Percentiles rank a stretch among this genome's conserved stretches.
These are phyloP conservation scores for Psophia crepitans DNA, from an alignment of 2,113 vertebrate species.

Conservation along the genomic window DNA sequence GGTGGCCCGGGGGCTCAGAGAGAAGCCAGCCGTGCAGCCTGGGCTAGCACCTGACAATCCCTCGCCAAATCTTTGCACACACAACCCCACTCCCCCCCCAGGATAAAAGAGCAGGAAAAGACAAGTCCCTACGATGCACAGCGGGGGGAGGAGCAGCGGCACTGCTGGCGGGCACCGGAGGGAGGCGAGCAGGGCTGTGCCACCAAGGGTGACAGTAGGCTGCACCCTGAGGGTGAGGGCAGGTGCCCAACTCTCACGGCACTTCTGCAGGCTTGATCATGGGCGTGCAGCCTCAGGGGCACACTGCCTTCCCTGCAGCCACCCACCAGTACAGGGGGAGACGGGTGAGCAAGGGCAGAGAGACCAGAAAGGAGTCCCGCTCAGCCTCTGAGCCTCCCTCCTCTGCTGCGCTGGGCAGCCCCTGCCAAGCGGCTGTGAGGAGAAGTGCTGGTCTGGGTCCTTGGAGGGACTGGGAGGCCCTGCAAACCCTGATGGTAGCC, in stretches of 20 bases:
- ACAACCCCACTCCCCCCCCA: background rate
- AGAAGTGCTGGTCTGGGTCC: background rate
- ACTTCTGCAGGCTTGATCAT: background rate
- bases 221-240: rapidly evolving
- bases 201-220: background rate
- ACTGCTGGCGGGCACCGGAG: background rate
- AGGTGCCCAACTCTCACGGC: rapidly evolving
- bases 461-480: background rate
- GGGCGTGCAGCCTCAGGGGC: background rate
- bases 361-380: background rate
- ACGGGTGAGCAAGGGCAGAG: background rate
- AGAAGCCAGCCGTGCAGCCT: background rate
- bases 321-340: background rate
- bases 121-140: rapidly evolving
- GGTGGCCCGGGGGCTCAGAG: rapidly evolving
- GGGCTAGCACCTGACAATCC: background rate
- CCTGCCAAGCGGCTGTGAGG: background rate
- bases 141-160: background rate
- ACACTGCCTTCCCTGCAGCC: background rate
- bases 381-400: background rate
- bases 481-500: background rate
- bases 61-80: background rate
- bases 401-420: background rate
- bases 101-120: background rate
- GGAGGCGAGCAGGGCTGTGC: background rate